Evolutionary conservation across 2,888 invertebrate species (phyloP).

Genomic region (Troglohyphantes excavatus): DNA sequence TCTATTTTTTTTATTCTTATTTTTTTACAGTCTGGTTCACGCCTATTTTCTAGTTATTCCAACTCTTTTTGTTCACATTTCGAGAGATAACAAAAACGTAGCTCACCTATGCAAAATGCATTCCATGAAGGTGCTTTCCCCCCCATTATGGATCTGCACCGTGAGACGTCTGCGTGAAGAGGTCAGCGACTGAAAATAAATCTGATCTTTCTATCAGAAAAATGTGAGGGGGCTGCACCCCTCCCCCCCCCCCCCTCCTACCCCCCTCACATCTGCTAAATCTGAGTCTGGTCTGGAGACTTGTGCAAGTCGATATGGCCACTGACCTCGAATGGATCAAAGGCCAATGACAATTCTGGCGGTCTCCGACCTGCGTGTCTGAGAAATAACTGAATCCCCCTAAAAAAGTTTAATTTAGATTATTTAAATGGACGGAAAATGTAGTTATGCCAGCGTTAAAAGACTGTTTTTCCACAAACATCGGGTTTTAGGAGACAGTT

Average conservation of each 20-base stretch:
- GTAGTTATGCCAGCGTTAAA: neutral
- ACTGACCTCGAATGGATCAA: neutral
- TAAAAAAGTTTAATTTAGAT: neutral
- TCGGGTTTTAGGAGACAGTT: too few relatives aligned
- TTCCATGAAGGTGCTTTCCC: neutral
- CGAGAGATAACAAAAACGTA: constrained; percentile 1
- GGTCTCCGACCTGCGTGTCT: neutral
- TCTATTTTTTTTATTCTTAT: neutral
- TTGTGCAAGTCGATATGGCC: neutral
- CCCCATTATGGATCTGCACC: neutral
- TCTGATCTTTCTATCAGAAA: constrained; percentile 5
- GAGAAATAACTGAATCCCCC: neutral
- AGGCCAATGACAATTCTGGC: neutral
- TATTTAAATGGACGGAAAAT: neutral
- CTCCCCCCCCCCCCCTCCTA: neutral
- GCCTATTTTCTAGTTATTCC: neutral
- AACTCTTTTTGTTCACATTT: neutral
- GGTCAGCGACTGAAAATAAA: constrained; percentile 9
- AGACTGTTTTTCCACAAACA: too few relatives aligned
- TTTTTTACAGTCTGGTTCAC: neutral
- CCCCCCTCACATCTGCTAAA: neutral
- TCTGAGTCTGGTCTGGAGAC: neutral
- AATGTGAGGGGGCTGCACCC: neutral
- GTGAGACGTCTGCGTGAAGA: neutral
- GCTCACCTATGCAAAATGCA: neutral